phyloP scores from a whole-genome alignment of 2,888 invertebrate genomes.

The Hoplodrina blanda region DNA sequence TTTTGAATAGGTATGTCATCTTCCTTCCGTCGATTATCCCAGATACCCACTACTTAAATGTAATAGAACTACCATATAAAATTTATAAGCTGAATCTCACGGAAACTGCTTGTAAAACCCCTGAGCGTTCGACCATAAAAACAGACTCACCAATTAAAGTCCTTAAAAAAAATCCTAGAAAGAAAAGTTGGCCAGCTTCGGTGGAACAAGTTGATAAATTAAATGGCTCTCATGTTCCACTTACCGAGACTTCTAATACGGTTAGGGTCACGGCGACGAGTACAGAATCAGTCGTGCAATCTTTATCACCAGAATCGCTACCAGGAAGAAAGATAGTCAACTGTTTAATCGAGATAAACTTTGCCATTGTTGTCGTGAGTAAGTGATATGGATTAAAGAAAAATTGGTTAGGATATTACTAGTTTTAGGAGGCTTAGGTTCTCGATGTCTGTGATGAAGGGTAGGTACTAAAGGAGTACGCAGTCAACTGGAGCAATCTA shows the following conservation, averaged over 20 bases:
- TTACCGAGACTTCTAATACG: slow-evolving; percentile 67
- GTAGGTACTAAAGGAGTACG: neutral
- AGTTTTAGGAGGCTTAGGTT: neutral
- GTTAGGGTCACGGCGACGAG: slow-evolving; percentile 66
- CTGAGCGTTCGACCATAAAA: slow-evolving; percentile 8
- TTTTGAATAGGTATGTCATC: neutral
- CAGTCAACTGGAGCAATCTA: neutral
- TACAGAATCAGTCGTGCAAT: slow-evolving; percentile 78
- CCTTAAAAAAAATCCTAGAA: slow-evolving; percentile 38
- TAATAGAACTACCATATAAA: neutral
- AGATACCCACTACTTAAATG: neutral
- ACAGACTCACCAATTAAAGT: slow-evolving; percentile 30
- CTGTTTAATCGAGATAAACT: slow-evolving; percentile 79
- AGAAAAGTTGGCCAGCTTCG: slow-evolving; percentile 46
- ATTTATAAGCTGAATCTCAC: neutral
- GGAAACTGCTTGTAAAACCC: neutral
- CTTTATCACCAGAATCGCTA: slow-evolving; percentile 76
- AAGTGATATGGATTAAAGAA: slow-evolving; percentile 51
- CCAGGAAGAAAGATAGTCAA: slow-evolving; percentile 73
- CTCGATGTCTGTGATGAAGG: neutral
- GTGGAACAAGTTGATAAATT: slow-evolving; percentile 62
- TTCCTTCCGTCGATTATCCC: neutral
- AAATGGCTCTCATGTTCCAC: slow-evolving; percentile 68
- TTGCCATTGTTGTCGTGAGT: slow-evolving; percentile 69
- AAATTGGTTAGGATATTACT: slow-evolving; percentile 35